Conservation (phyloP, 2,113 vertebrate genomes). For the Varanus salvator region DNA sequence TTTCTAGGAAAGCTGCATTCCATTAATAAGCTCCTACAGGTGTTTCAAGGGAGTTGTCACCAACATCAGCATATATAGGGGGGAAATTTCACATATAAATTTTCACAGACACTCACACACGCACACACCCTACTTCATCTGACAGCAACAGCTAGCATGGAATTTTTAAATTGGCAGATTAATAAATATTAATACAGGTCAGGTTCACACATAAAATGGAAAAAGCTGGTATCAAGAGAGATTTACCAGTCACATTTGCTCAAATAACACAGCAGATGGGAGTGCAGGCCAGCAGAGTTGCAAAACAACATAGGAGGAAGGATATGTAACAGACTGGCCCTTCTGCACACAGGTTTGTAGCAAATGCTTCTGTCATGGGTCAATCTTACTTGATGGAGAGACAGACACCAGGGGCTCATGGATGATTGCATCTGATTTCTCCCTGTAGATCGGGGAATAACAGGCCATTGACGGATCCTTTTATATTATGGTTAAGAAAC, state of each 20-base stretch:
- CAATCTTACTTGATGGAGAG: neutral
- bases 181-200: neutral
- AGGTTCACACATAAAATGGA: accelerated
- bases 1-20: neutral
- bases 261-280: neutral
- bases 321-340: neutral
- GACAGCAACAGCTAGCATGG: neutral
- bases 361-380: neutral
- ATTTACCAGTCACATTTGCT: neutral
- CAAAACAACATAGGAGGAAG: neutral
- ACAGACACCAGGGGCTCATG: neutral
- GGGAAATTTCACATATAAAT: neutral
- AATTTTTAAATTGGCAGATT: neutral
- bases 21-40: accelerated
- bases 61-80: accelerated
- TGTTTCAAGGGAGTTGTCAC: neutral
- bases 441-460: conserved; percentile 37
- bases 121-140: neutral
- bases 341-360: accelerated
- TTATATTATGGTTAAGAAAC: neutral
- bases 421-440: conserved; percentile 16
- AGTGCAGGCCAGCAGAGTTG: accelerated
- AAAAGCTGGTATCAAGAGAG: neutral
- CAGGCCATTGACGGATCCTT: conserved; percentile 6
- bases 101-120: neutral